These are phyloP conservation scores for Coccyzus lansbergi DNA, from an alignment of 2,797 vertebrate species.

Conservation along the genomic window DNA sequence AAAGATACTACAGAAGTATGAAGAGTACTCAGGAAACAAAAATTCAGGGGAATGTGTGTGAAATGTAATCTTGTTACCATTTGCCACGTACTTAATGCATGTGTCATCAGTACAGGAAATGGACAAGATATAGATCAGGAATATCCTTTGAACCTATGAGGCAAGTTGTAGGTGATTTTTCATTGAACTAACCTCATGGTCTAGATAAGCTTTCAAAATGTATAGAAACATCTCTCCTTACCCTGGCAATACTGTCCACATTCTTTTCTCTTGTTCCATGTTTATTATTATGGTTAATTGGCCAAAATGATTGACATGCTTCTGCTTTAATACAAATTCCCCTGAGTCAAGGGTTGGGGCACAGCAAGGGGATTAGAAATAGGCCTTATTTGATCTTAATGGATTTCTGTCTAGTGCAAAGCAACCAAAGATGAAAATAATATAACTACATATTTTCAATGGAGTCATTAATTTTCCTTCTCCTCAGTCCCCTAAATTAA, in stretches of 20 bases:
- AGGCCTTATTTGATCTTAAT: conserved; percentile 15
- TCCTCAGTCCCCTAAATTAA: background rate
- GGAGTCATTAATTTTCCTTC: background rate
- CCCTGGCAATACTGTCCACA: background rate
- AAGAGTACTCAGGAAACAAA: conserved; percentile 12
- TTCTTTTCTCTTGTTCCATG: background rate
- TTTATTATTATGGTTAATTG: conserved; percentile 46
- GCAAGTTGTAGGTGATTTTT: conserved; percentile 9
- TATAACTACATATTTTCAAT: background rate
- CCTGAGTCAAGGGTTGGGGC: background rate
- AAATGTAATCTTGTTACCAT: conserved; percentile 45
- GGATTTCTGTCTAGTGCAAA: conserved; percentile 24
- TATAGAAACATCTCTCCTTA: background rate
- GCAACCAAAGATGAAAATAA: background rate
- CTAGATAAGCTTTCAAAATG: conserved; percentile 14
- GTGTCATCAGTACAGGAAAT: conserved; percentile 43
- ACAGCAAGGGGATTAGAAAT: conserved; percentile 9
- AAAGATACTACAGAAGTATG: background rate
- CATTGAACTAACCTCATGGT: conserved; percentile 31
- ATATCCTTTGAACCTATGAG: background rate
- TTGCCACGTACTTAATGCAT: conserved; percentile 6
- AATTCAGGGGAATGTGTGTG: conserved; percentile 46
- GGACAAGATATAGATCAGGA: conserved; percentile 13
- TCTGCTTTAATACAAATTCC: conserved; percentile 32
- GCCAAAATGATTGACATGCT: conserved; percentile 23